Percentiles rank a stretch among this genome's conserved stretches.
Conservation (phyloP, 2,888 invertebrate species). For the Ormyrus rosae region DNA sequence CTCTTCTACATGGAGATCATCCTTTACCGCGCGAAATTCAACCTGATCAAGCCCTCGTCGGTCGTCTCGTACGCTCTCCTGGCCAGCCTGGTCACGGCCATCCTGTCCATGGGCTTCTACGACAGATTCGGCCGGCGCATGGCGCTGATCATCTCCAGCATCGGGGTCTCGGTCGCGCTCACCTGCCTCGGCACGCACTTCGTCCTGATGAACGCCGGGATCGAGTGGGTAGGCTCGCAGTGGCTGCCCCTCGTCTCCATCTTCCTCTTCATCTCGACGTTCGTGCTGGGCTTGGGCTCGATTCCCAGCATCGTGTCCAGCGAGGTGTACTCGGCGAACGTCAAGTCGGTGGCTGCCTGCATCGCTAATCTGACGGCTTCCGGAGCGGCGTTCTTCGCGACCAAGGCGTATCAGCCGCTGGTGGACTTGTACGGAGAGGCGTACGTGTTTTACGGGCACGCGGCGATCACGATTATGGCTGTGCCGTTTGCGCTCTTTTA, state of each 20-base stretch:
- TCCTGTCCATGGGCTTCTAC: constrained; percentile 62
- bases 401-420: constrained; percentile 61
- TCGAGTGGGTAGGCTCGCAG: constrained; percentile 60
- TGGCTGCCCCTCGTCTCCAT: constrained; percentile 64
- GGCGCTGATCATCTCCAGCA: constrained; percentile 64
- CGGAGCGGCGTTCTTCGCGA: constrained; percentile 57
- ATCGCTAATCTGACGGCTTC: constrained; percentile 58
- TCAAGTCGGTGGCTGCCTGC: constrained; percentile 59
- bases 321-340: constrained; percentile 59
- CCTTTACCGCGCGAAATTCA: constrained; percentile 61
- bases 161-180: constrained; percentile 61
- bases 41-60: constrained; percentile 61
- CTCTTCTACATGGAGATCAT: constrained; percentile 70
- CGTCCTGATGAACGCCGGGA: constrained; percentile 56
- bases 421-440: constrained; percentile 56
- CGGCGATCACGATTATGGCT: constrained; percentile 39
- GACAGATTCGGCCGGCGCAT: constrained; percentile 68
- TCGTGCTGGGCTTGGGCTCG: constrained; percentile 60
- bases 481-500: constrained; percentile 78
- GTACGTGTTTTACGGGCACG: constrained; percentile 63
- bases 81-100: constrained; percentile 59
- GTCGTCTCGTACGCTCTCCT: constrained; percentile 65
- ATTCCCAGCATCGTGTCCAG: constrained; percentile 60
- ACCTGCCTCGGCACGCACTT: constrained; percentile 62
- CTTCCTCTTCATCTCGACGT: constrained; percentile 61